Base-by-base conservation (phyloP, 1,140 invertebrate genomes). In the Acromyrmex heyeri region DNA sequence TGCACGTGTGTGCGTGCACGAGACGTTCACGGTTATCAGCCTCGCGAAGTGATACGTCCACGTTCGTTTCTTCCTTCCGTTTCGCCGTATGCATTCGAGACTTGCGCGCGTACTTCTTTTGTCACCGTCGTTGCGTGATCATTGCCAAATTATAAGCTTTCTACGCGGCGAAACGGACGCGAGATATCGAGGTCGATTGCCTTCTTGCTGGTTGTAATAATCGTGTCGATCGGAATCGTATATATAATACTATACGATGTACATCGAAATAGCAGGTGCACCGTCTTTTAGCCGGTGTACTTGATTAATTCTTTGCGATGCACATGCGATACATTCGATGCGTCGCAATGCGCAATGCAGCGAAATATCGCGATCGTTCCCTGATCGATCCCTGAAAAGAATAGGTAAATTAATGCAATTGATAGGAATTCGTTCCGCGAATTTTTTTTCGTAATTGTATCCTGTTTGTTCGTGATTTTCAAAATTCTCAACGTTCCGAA, bases 111-210 rank as follows among this genome's bases (percentile, higher is more conserved):
- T 92, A 21, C 21, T 89, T 57, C 53, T 64, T 67, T 73, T 86
- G 50, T 62, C 34, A 44, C n/a, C 24, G 64, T 53, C n/a, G 18
- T 85, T 65, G 57, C 48, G 30, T 55, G 82, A 24, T 3, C 61
- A 64, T 91, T 91, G 91, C 87, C 90, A 92, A 93, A 93, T 93
- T 92, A 92, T 86, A 91, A 92, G 88, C 76, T 81, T 91, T 73
- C 79, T 30, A 70, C 86, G 69, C 78, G 79, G 88, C 91, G 88
- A 88, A 24, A 92, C 86, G 87, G 50, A 91, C 87, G 86, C 72
- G 87, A 91, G 91, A 91, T 85, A 92, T 91, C 89, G 88, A 92
- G 92, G 90, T 88, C 90, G 90, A 87, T 65, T 78, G 82, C 89
- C 90, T 86, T 88, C 89, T 89, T 48, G 4, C n/a, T 16, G 38